Conservation (phyloP, 2,797 vertebrate species). For the Catamblyrhynchus diadema region DNA sequence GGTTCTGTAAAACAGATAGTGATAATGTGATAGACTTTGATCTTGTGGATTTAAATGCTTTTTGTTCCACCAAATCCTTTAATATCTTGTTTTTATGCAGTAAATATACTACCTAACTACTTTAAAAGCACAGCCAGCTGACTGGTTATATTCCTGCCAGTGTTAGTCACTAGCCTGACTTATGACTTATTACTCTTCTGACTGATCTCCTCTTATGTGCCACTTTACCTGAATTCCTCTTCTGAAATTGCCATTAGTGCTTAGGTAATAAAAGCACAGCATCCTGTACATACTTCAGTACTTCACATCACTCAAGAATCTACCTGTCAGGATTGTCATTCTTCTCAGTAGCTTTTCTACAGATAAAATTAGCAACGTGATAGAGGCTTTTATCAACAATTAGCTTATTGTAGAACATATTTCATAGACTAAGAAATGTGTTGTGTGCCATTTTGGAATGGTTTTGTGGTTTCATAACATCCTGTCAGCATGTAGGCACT, state of each 20-base stretch:
- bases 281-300: not conserved
- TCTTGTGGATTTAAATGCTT: not conserved
- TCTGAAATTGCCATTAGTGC: slow-evolving; percentile 47
- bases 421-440: not conserved
- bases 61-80: not conserved
- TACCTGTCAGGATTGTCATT: not conserved
- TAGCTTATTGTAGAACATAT: not conserved
- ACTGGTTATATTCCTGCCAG: not conserved
- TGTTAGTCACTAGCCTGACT: not conserved
- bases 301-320: slow-evolving; percentile 2
- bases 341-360: not conserved
- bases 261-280: slow-evolving; percentile 44
- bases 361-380: slow-evolving; percentile 5
- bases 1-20: not conserved
- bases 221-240: slow-evolving; percentile 31
- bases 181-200: not conserved
- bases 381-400: slow-evolving; percentile 28
- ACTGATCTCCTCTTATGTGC: not conserved
- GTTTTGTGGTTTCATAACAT: slow-evolving; percentile 37
- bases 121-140: not conserved
- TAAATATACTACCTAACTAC: not conserved
- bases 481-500: not conserved
- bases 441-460: not conserved
- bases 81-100: not conserved
- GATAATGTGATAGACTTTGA: not conserved